Percentiles rank a stretch among this genome's conserved stretches.
phyloP scores from a whole-genome alignment of 2,113 vertebrate genomes.

The Alethe diademata region DNA sequence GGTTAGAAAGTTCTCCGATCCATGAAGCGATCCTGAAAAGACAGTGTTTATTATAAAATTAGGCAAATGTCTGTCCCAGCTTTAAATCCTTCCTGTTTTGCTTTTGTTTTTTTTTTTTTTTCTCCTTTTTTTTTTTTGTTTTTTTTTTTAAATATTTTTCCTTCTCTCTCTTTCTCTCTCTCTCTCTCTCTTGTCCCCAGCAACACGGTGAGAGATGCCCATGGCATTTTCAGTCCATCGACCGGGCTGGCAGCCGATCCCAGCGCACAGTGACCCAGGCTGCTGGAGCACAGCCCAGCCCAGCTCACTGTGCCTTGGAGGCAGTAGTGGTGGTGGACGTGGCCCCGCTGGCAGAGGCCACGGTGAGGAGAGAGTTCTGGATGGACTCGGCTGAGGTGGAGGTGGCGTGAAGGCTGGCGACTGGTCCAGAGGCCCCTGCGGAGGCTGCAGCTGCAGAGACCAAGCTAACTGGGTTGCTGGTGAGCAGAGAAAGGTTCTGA shows the following conservation, averaged over 20 bases:
- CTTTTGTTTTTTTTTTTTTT: background rate
- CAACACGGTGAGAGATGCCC: slow-evolving; percentile 59
- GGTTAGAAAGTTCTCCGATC: slow-evolving; percentile 92
- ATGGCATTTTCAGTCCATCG: slow-evolving; percentile 48
- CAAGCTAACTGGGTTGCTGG: slow-evolving; percentile 97
- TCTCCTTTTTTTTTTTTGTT: background rate
- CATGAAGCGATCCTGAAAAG: slow-evolving; percentile 87
- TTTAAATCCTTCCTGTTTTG: slow-evolving; percentile 72
- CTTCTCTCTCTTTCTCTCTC: background rate
- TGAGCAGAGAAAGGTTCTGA: slow-evolving; percentile 98
- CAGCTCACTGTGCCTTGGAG: slow-evolving; percentile 97
- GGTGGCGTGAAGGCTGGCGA: slow-evolving; percentile 88
- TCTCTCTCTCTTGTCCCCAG: slow-evolving; percentile 61
- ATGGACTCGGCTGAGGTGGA: slow-evolving; percentile 82
- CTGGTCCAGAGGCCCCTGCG: slow-evolving; percentile 80
- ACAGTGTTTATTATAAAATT: slow-evolving; percentile 87
- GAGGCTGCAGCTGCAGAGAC: slow-evolving; percentile 86
- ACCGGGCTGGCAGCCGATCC: slow-evolving; percentile 53
- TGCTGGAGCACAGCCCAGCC: slow-evolving; percentile 32
- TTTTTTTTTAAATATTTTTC: background rate
- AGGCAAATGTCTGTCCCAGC: slow-evolving; percentile 79
- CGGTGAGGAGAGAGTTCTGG: slow-evolving; percentile 85
- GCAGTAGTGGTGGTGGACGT: slow-evolving; percentile 93
- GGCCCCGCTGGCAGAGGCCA: slow-evolving; percentile 84
- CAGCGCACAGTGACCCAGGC: slow-evolving; percentile 37